Percentiles rank a stretch among this genome's conserved stretches.
Evolutionary conservation across 2,888 invertebrate species (phyloP).

Genomic region (Ariolimax columbianus): DNA sequence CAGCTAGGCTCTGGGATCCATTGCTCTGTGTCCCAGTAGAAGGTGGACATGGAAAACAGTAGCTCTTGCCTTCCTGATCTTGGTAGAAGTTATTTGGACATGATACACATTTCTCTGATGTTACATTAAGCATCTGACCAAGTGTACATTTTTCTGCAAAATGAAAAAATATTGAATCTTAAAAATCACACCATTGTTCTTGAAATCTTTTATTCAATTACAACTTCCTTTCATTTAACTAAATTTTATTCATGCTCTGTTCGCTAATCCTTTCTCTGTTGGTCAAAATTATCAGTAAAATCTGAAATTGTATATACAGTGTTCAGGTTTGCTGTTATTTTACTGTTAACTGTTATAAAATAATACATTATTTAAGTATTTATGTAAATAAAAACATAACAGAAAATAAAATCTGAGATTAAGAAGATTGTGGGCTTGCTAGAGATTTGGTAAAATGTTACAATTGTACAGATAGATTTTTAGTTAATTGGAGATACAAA

Average conservation of each 20-base stretch:
- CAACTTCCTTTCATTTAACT: background rate
- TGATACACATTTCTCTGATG: conserved; percentile 24
- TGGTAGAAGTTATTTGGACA: conserved; percentile 53
- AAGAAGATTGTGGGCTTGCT: no score
- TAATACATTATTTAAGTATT: no score
- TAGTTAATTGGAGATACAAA: no score
- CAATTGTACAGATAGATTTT: no score
- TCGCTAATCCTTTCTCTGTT: no score
- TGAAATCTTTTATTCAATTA: background rate
- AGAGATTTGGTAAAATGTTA: no score
- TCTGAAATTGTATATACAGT: no score
- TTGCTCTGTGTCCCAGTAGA: conserved; percentile 30
- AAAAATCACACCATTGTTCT: background rate
- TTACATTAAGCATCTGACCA: conserved; percentile 34
- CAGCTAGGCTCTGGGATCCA: conserved; percentile 16
- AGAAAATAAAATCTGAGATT: no score
- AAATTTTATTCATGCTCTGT: background rate
- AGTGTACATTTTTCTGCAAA: conserved; percentile 37
- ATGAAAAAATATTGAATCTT: background rate
- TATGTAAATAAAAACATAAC: no score
- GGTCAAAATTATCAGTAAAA: no score
- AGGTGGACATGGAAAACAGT: conserved; percentile 51
- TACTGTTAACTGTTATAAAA: no score
- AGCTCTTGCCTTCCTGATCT: conserved; percentile 40
- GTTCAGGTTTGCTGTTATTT: no score